Conservation (phyloP, 2,888 invertebrate genomes). For the Mechanitis messenoides region DNA sequence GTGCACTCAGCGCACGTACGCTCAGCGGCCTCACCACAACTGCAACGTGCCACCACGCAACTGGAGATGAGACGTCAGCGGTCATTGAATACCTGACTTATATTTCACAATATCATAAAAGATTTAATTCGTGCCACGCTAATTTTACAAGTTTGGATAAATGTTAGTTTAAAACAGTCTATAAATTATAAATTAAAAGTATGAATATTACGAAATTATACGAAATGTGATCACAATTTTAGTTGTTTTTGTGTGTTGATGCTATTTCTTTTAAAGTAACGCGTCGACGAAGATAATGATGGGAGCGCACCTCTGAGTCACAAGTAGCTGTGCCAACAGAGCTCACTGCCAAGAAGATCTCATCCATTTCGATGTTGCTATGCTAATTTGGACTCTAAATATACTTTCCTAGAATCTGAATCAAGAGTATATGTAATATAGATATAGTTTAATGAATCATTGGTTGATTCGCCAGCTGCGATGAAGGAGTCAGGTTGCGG, state of each 20-base stretch:
- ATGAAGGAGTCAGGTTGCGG: slow-evolving; percentile 60
- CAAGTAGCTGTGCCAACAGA: slow-evolving; percentile 57
- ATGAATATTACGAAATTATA: too few species aligned
- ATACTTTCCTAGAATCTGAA: slow-evolving; percentile 31
- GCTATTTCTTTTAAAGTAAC: slow-evolving; percentile 38
- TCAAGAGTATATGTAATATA: slow-evolving; percentile 35
- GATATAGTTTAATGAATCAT: slow-evolving; percentile 59
- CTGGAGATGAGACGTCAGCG: slow-evolving; percentile 32
- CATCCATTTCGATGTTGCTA: slow-evolving; percentile 40
- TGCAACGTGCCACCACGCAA: slow-evolving; percentile 23
- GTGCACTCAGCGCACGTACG: slow-evolving; percentile 26
- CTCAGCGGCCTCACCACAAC: slow-evolving; percentile 22
- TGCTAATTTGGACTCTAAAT: slow-evolving; percentile 48
- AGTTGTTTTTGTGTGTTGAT: slow-evolving; percentile 32
- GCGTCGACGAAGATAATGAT: slow-evolving; percentile 49
- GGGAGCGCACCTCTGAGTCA: slow-evolving; percentile 64
- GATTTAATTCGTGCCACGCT: too few species aligned
- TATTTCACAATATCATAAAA: slow-evolving; percentile 11
- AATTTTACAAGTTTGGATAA: too few species aligned
- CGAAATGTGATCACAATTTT: slow-evolving; percentile 35
- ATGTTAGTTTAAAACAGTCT: too few species aligned
- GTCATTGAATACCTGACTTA: slow-evolving; percentile 18
- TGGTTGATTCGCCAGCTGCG: slow-evolving; percentile 55
- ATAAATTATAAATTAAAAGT: too few species aligned
- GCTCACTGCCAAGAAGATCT: slow-evolving; percentile 42